A percentile compares a stretch with the other conserved stretches of the same genome.
These are phyloP conservation scores for Podarcis muralis DNA, from an alignment of 2,113 vertebrate species.

Conservation along the genomic window DNA sequence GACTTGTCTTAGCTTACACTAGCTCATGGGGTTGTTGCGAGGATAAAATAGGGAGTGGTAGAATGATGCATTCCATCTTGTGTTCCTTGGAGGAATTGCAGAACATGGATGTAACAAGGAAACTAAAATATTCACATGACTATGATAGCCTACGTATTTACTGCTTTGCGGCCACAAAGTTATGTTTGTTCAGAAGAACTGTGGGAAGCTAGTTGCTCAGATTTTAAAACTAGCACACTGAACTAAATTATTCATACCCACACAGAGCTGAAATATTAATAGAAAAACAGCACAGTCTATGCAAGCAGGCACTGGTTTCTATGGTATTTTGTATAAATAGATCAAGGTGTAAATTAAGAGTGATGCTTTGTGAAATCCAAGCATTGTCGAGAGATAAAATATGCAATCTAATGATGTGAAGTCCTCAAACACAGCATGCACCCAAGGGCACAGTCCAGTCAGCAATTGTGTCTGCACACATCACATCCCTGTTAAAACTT, in stretches of 20 bases:
- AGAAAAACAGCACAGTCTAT: constrained; percentile 38
- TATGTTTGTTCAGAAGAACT: constrained; percentile 37
- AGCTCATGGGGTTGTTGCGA: neutral
- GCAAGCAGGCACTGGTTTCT: constrained; percentile 32
- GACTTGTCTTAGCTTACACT: neutral
- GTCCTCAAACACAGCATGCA: neutral
- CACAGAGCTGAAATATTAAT: constrained; percentile 51
- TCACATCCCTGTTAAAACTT: neutral
- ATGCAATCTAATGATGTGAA: constrained; percentile 11
- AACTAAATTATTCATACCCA: constrained; percentile 60
- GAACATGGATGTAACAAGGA: neutral
- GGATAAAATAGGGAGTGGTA: neutral
- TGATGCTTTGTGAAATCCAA: constrained; percentile 37
- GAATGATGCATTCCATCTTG: neutral
- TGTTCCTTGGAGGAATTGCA: neutral
- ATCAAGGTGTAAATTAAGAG: constrained; percentile 51
- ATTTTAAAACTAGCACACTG: constrained; percentile 46
- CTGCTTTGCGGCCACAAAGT: constrained; percentile 3
- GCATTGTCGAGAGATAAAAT: neutral
- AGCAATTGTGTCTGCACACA: neutral
- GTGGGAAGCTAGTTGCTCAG: constrained; percentile 35
- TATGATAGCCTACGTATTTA: constrained; percentile 13
- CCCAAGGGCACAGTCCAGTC: neutral
- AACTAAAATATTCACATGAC: neutral
- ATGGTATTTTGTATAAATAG: constrained; percentile 34